phyloP scores from a whole-genome alignment of 2,888 invertebrate species.

The Synergus laeviventris region DNA sequence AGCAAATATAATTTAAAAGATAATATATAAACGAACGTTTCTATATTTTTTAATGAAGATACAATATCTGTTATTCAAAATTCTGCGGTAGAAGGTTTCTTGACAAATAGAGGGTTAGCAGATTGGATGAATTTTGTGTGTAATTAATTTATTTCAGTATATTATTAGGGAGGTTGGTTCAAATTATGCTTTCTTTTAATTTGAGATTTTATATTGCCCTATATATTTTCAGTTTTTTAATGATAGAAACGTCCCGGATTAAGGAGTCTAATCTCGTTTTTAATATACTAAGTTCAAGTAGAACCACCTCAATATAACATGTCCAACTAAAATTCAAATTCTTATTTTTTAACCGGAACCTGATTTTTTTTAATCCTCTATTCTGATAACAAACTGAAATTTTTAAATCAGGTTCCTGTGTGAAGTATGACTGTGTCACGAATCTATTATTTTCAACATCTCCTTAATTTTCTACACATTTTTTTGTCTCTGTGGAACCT shows the following conservation, averaged over 20 bases:
- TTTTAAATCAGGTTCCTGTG: background rate
- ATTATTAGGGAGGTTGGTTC: background rate
- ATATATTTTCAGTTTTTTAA: background rate
- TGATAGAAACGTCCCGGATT: background rate
- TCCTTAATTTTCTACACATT: constrained; percentile 30
- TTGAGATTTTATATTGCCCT: background rate
- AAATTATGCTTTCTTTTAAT: background rate
- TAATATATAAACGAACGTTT: background rate
- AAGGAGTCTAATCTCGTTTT: background rate
- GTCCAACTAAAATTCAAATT: background rate
- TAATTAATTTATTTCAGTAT: background rate
- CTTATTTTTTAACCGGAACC: background rate
- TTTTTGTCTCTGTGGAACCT: constrained; percentile 28
- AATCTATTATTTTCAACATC: background rate
- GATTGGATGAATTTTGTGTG: background rate
- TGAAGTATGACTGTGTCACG: constrained; percentile 25
- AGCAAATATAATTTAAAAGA: background rate
- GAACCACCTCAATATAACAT: background rate
- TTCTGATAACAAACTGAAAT: background rate
- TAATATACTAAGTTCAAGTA: constrained; percentile 1
- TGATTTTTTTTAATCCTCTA: background rate
- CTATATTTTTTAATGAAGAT: no score
- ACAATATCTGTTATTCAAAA: no score
- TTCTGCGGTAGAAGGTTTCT: background rate
- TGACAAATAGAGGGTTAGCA: background rate